Percentiles rank a stretch among this genome's conserved stretches.
phyloP scores from a whole-genome alignment of 2,797 vertebrate species.

The Epinephelus malabaricus region DNA sequence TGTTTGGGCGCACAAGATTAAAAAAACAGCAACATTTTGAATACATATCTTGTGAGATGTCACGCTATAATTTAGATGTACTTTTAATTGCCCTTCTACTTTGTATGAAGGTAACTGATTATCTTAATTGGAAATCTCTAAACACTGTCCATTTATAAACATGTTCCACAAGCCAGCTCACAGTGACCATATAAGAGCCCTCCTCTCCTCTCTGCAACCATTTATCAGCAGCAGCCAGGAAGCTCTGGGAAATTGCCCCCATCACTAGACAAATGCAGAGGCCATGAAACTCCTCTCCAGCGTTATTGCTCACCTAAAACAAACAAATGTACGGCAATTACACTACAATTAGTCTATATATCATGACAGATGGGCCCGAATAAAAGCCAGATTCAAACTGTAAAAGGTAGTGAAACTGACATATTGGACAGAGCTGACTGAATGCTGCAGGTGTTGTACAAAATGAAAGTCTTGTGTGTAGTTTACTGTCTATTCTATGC shows the following conservation, averaged over 20 bases:
- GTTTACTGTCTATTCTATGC: background rate
- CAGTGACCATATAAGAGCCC: background rate
- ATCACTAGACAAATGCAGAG: conserved; percentile 52
- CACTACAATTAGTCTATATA: conserved; percentile 26
- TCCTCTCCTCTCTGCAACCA: conserved; percentile 19
- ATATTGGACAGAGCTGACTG: background rate
- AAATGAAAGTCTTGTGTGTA: background rate
- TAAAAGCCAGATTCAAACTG: conserved; percentile 22
- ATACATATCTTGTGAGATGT: no score
- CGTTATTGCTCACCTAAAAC: conserved; percentile 56
- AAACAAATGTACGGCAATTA: conserved; percentile 62
- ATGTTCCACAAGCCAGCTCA: background rate
- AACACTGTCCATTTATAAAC: background rate
- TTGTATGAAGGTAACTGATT: background rate
- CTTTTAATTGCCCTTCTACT: no score
- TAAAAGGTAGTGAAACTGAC: conserved; percentile 8
- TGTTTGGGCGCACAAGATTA: background rate
- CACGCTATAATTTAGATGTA: background rate
- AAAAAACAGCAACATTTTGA: no score
- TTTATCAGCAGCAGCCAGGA: conserved; percentile 54
- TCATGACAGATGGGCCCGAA: conserved; percentile 28
- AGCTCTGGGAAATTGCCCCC: conserved; percentile 43
- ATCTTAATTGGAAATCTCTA: background rate
- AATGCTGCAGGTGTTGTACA: conserved; percentile 15
- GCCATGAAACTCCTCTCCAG: conserved; percentile 41